phyloP scores from a whole-genome alignment of 2,888 invertebrate genomes.

The Lymantria monacha region DNA sequence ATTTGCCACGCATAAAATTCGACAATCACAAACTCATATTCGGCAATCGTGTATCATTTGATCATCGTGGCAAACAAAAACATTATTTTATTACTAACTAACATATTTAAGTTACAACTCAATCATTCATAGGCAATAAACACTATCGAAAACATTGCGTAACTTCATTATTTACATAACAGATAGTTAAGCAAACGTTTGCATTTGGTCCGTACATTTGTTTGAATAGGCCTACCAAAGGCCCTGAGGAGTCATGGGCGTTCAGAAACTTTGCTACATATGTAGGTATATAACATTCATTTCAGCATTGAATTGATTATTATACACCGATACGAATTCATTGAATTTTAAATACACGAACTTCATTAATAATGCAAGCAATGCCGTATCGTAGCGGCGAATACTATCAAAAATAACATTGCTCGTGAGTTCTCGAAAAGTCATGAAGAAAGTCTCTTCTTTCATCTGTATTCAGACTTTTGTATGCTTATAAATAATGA shows the following conservation, averaged over 20 bases:
- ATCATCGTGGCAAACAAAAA: too few relatives aligned
- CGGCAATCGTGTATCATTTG: too few relatives aligned
- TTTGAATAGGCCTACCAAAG: not conserved
- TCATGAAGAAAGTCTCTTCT: too few relatives aligned
- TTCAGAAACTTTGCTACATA: not conserved
- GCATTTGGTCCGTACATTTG: not conserved
- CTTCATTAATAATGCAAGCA: not conserved
- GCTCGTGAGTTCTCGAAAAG: too few relatives aligned
- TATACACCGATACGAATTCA: not conserved
- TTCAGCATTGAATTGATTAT: not conserved
- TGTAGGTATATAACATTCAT: not conserved
- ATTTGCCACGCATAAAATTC: too few relatives aligned
- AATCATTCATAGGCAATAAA: slow-evolving; percentile 5
- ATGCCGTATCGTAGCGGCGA: too few relatives aligned
- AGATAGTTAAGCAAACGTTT: slow-evolving; percentile 6
- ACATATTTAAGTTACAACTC: too few relatives aligned
- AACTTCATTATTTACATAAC: slow-evolving; percentile 7
- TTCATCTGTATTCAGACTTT: too few relatives aligned
- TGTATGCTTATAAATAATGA: too few relatives aligned
- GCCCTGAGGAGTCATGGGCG: slow-evolving; percentile 2
- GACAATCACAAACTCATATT: too few relatives aligned
- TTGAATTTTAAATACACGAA: not conserved
- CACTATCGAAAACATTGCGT: slow-evolving; percentile 6
- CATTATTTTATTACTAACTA: too few relatives aligned
- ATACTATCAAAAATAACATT: too few relatives aligned